Evolutionary conservation across 2,113 vertebrate genomes (phyloP), one percentile per base, ranked within the genome.

Genomic region (Triplophysa tibetana): DNA sequence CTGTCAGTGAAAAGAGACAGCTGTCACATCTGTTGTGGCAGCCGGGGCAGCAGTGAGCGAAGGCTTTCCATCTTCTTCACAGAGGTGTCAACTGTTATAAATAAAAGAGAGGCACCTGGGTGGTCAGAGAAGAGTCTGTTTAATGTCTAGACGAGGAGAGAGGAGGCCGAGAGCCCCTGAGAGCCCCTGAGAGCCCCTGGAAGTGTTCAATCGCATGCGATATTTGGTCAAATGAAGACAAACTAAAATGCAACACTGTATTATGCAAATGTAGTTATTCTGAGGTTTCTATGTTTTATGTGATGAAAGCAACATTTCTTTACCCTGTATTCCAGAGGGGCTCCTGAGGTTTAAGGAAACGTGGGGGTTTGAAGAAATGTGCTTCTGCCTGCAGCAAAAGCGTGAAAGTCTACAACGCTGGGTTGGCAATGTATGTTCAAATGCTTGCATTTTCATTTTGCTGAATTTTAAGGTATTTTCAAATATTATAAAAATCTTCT

Each of bases 231-330:
- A 67, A 74, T 26, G 77, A 80, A 83, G 73, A 14, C 62, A 84
- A 83, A 79, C 82, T 82, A 78, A 88, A 76, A 65, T 70, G 83
- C 86, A 81, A 82, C 82, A 84, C 84, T 62, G 74, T 86, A 88
- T 88, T 88, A 90, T 88, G 88, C 84, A 89, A 88, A 91, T 88
- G 60, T 38, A 70, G 77, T 85, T 58, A 21, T n/a, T 58, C 54
- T 58, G n/a, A 10, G 16, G 38, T 62, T 75, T n/a, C 70, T 48
- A 45, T 75, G 72, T 75, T 75, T 75, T 75, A 48, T 63, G 62
- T 43, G 26, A 75, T 75, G 72, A 75, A 75, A 63, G 58, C 48
- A 9, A 62, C 41, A 75, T 75, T 62, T 63, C 41, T 75, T 62
- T 62, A 48, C 58, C 41, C 23, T 62, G 43, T 13, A 12, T 62